A percentile compares a stretch with the other conserved stretches of the same genome.
phyloP scores from a whole-genome alignment of 1,140 invertebrate species.

The Drepana arcuata region DNA sequence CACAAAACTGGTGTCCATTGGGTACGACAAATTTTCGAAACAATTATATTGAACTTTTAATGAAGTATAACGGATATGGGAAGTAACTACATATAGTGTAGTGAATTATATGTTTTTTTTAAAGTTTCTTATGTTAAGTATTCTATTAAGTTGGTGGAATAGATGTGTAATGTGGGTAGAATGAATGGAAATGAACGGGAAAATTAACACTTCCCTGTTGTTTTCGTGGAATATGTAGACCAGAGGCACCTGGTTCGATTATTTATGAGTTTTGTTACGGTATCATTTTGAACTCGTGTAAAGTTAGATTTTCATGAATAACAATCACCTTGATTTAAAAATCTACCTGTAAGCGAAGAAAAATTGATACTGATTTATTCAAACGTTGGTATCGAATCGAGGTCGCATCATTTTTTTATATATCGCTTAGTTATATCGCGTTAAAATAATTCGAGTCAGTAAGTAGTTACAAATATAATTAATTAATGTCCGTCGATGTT shows the following conservation, averaged over 20 bases:
- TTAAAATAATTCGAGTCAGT: too few species aligned
- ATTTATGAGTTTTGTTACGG: conserved; percentile 62
- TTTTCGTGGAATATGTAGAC: conserved; percentile 46
- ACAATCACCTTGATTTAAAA: conserved; percentile 62
- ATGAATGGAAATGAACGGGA: background rate
- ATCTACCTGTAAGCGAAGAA: conserved; percentile 61
- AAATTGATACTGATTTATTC: conserved; percentile 62
- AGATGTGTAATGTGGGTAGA: too few species aligned
- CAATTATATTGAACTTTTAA: too few species aligned
- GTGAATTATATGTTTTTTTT: too few species aligned
- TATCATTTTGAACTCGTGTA: conserved; percentile 65
- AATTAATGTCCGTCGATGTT: conserved; percentile 29
- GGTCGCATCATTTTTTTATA: conserved; percentile 38
- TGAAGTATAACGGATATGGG: too few species aligned
- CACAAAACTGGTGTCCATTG: too few species aligned
- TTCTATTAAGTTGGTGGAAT: too few species aligned
- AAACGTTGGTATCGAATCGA: conserved; percentile 41
- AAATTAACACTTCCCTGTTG: conserved; percentile 32
- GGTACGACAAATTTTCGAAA: too few species aligned
- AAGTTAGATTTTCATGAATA: conserved; percentile 63
- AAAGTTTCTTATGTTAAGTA: too few species aligned
- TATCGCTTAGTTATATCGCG: too few species aligned
- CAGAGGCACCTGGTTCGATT: conserved; percentile 37
- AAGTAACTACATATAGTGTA: too few species aligned
- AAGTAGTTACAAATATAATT: too few species aligned